These are phyloP conservation scores for Lepidurus couesii DNA, from an alignment of 1,140 invertebrate species.

Conservation along the genomic window DNA sequence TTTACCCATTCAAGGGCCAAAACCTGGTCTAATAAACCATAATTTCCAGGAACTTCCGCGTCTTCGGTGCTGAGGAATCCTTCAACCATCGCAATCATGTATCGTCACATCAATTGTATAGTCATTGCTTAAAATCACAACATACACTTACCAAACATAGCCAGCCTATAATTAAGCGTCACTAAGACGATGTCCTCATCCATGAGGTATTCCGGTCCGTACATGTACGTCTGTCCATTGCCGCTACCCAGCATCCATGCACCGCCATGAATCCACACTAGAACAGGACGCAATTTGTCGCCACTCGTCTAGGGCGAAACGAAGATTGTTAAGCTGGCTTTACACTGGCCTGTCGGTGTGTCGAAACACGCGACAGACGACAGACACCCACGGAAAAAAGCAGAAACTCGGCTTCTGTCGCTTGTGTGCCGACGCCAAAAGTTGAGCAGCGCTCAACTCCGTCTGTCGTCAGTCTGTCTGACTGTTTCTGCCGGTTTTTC, in stretches of 20 bases:
- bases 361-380: too few species aligned
- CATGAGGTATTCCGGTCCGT: constrained; percentile 65
- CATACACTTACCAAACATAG: constrained; percentile 26
- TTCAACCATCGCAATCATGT: constrained; percentile 31
- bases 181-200: constrained; percentile 69
- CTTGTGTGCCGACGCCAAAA: too few species aligned
- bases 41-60: constrained; percentile 46
- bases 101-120: background rate
- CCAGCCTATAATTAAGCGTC: constrained; percentile 60
- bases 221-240: constrained; percentile 56
- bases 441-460: too few species aligned
- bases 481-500: too few species aligned
- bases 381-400: too few species aligned
- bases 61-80: constrained; percentile 47
- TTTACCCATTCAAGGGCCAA: constrained; percentile 45
- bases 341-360: too few species aligned
- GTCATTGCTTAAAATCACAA: background rate
- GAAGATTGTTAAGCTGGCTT: too few species aligned
- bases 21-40: constrained; percentile 50
- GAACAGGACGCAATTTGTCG: constrained; percentile 51
- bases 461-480: too few species aligned
- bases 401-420: too few species aligned
- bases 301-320: background rate
- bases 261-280: constrained; percentile 71
- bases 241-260: constrained; percentile 60